These are phyloP conservation scores for Agrotis ipsilon DNA, from an alignment of 2,888 invertebrate genomes.

Conservation along the genomic window DNA sequence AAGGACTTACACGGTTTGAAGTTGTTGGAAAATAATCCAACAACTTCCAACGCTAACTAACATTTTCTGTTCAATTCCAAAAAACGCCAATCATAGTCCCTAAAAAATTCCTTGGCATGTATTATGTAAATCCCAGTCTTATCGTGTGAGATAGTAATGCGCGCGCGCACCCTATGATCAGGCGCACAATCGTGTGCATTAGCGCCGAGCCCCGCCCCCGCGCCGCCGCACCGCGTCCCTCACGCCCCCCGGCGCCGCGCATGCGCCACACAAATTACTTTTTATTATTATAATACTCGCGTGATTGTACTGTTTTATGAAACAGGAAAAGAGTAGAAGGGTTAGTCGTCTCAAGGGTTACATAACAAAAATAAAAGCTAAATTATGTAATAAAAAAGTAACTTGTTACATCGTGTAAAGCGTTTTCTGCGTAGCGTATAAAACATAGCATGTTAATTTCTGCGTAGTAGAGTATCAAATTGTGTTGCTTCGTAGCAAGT, in stretches of 20 bases:
- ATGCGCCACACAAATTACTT: slow-evolving; percentile 68
- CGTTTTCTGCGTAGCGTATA: not conserved
- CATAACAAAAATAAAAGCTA: too few species aligned
- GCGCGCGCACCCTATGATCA: slow-evolving; percentile 72
- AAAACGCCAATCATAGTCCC: not conserved
- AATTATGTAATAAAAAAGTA: too few species aligned
- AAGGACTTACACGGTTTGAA: too few species aligned
- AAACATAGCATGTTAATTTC: too few species aligned
- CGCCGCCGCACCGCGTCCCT: slow-evolving; percentile 48
- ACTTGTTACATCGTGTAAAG: not conserved
- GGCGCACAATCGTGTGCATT: slow-evolving; percentile 73
- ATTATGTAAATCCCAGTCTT: slow-evolving; percentile 36
- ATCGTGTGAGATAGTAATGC: slow-evolving; percentile 49
- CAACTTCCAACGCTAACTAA: too few species aligned
- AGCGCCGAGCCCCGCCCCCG: slow-evolving; percentile 58
- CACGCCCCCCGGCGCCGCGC: slow-evolving; percentile 62
- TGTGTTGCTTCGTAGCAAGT: not conserved
- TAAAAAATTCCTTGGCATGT: not conserved
- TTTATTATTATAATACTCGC: slow-evolving; percentile 69
- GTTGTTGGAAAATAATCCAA: too few species aligned
- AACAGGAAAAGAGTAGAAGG: slow-evolving; percentile 26
- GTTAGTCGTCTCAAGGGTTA: not conserved
- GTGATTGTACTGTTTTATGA: slow-evolving; percentile 45
- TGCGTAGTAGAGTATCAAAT: too few species aligned
- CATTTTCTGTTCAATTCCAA: not conserved